Evolutionary conservation across 2,888 invertebrate species (phyloP).

Genomic region (Orgyia antiqua): DNA sequence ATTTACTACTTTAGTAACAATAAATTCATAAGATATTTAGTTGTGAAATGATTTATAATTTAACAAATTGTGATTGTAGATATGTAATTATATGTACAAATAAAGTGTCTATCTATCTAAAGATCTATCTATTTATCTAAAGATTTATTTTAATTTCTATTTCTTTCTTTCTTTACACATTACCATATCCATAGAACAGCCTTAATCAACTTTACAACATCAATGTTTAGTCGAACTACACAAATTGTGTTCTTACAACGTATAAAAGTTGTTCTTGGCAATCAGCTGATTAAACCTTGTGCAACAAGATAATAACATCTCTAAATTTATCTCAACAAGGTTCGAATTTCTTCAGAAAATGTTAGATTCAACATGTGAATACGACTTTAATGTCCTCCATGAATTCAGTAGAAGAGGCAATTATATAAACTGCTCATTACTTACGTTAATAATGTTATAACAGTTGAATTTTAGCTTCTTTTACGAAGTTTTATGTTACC

Average conservation of each 20-base stretch:
- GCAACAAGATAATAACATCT: constrained; percentile 10
- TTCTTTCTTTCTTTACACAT: neutral
- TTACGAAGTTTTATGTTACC: too few species aligned
- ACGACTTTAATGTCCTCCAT: constrained; percentile 23
- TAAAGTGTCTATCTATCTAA: too few species aligned
- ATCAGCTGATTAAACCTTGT: constrained; percentile 29
- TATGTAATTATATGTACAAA: too few species aligned
- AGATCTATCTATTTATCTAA: too few species aligned
- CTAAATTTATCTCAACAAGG: constrained; percentile 9
- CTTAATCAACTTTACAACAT: constrained; percentile 30
- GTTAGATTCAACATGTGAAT: constrained; percentile 14
- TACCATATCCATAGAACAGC: constrained; percentile 20
- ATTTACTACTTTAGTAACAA: too few species aligned
- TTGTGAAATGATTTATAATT: too few species aligned
- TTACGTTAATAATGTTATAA: too few species aligned
- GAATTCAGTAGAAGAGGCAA: constrained; percentile 26
- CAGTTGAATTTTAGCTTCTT: too few species aligned
- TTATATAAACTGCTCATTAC: constrained; percentile 25
- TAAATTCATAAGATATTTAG: too few species aligned
- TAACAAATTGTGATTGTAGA: too few species aligned
- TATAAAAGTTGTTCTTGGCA: constrained; percentile 49
- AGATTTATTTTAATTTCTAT: too few species aligned
- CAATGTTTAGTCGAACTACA: constrained; percentile 35
- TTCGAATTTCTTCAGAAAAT: constrained; percentile 6
- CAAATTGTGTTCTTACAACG: constrained; percentile 53